Evolutionary conservation across 1,140 invertebrate genomes (phyloP), one percentile per base, ranked within the genome.

Genomic region (Reticulitermes speratus): DNA sequence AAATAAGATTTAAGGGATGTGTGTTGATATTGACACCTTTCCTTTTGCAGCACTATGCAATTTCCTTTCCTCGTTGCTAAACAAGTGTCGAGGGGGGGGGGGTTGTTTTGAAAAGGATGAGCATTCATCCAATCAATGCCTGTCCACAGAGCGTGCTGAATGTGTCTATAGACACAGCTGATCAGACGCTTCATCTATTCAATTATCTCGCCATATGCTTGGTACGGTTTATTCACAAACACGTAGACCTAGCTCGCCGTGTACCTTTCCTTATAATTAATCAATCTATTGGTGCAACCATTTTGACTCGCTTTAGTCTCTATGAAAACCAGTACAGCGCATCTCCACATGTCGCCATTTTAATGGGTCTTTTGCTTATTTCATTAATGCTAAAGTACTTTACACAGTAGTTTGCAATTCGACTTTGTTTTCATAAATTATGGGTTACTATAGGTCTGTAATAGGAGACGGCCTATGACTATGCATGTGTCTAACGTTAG

Each of bases 121-220:
- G 65, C 65, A 30, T 21, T 75, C 65, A 75, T 75, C 25, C 65
- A n/a, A 75, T 75, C 65, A 75, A 14, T 75, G 65, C 65, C n/a
- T 75, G 65, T 30, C n/a, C 65, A 75, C 65, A 75, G 65, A 75
- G 65, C n/a, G n/a, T 11, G n/a, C n/a, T 75, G 65, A 75, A 75
- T 75, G 16, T 75, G 65, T 75, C 25, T 75, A 30, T 75, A 30
- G n/a, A 75, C 65, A 75, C 65, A 75, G 65, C 65, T 75, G 25
- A 75, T 75, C 25, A 75, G 65, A 75, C 14, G 65, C 65, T 30
- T 30, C 65, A 14, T n/a, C 25, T 75, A 75, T 30, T 75, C 65
- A 75, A 75, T 75, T 75, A 75, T 75, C 65, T 75, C 65, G 7
- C n/a, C 65, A 30, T 75, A 30, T 30, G 25, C 14, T 55, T 16